phyloP scores from a whole-genome alignment of 35 echinoderm and acorn worm species.

The Chiridota heheva region DNA sequence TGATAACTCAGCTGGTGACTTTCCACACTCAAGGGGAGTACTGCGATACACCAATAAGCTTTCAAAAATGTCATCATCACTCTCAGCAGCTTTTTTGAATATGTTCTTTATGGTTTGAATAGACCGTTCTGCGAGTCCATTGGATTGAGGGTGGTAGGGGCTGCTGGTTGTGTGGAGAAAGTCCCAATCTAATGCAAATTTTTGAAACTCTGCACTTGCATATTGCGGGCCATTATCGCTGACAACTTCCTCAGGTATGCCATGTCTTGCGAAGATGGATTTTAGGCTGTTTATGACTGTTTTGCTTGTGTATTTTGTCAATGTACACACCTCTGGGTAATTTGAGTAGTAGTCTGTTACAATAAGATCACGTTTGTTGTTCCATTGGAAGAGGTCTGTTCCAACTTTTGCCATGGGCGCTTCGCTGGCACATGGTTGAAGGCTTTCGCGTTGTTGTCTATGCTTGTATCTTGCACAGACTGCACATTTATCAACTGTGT shows the following conservation, averaged over 20 bases:
- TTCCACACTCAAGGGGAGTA: constrained; percentile 42
- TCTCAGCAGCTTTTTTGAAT: constrained; percentile 46
- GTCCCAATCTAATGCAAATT: constrained; percentile 58
- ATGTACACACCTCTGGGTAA: constrained; percentile 25
- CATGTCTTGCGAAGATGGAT: constrained; percentile 29
- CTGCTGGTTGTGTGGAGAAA: constrained; percentile 59
- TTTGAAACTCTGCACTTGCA: constrained; percentile 45
- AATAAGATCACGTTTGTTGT: constrained; percentile 17
- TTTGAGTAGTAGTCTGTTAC: constrained; percentile 65
- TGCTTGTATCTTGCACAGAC: constrained; percentile 16
- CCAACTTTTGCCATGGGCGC: constrained; percentile 23
- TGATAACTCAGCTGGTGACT: constrained; percentile 46
- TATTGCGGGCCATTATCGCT: constrained; percentile 79
- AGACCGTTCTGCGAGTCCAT: constrained; percentile 55
- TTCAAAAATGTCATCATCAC: constrained; percentile 31
- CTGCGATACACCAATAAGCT: constrained; percentile 17
- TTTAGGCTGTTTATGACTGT: constrained; percentile 49
- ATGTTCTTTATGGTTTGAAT: constrained; percentile 45
- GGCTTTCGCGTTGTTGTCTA: constrained; percentile 11
- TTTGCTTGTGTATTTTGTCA: constrained; percentile 14
- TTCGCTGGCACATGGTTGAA: constrained; percentile 1
- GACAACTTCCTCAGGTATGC: constrained; percentile 19
- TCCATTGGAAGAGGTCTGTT: constrained; percentile 29
- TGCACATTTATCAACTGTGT: constrained; percentile 28
- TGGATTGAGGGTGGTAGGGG: constrained; percentile 58